These are phyloP conservation scores for Drosophila ohnishii DNA, from an alignment of 1,140 invertebrate genomes.

Conservation along the genomic window DNA sequence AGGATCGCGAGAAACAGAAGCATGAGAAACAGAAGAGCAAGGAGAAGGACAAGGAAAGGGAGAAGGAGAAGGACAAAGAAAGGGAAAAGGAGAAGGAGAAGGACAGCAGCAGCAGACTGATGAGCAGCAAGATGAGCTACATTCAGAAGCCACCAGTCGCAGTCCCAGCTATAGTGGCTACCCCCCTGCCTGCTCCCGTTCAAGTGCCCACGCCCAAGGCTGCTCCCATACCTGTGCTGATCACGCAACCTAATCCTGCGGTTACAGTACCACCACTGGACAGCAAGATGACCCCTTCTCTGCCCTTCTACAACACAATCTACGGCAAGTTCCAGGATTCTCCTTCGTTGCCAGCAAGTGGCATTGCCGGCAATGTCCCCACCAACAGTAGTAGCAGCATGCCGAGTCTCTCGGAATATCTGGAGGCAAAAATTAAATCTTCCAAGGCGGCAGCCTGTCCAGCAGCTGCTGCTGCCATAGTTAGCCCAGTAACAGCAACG, in stretches of 20 bases:
- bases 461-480: conserved; percentile 4
- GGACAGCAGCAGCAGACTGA: conserved; percentile 23
- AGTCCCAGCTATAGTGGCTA: background rate
- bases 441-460: conserved; percentile 21
- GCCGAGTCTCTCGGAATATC: conserved; percentile 64
- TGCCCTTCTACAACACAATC: conserved; percentile 78
- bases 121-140: conserved; percentile 14
- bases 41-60: conserved; percentile 30
- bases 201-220: conserved; percentile 28
- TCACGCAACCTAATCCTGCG: conserved; percentile 37
- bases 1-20: conserved; percentile 68
- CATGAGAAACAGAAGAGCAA: conserved; percentile 61
- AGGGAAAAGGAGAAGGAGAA: conserved; percentile 28
- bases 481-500: background rate
- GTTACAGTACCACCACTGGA: conserved; percentile 4
- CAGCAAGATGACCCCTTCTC: conserved; percentile 20
- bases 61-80: conserved; percentile 23
- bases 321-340: conserved; percentile 75
- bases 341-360: conserved; percentile 7
- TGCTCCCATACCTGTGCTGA: conserved; percentile 39
- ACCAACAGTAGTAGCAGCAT: conserved; percentile 32
- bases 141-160: conserved; percentile 23
- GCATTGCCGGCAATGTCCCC: conserved; percentile 42
- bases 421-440: conserved; percentile 56
- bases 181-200: conserved; percentile 1